A percentile compares a stretch with the other conserved stretches of the same genome.
Conservation (phyloP, 2,113 vertebrate species). For the Menidia beryllina region DNA sequence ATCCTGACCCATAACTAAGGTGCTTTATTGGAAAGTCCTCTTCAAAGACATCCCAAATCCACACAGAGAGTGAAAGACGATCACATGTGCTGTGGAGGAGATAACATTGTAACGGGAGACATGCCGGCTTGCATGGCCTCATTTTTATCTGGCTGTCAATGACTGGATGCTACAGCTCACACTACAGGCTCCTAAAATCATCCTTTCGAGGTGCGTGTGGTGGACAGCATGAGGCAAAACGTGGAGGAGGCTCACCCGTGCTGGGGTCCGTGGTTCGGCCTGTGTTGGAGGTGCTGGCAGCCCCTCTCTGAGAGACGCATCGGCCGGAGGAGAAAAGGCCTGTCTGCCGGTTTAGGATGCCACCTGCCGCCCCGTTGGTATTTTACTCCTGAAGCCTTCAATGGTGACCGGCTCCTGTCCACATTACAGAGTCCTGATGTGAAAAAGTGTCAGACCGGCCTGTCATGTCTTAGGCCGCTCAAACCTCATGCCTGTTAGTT, state of each 20-base stretch:
- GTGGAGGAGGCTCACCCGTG: constrained; percentile 81
- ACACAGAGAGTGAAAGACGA: constrained; percentile 54
- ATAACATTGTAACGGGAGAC: constrained; percentile 70
- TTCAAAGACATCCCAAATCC: constrained; percentile 15
- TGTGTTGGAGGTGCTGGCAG: constrained; percentile 78
- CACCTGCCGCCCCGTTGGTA: constrained; percentile 65
- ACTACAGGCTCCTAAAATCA: not conserved
- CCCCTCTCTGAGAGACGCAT: constrained; percentile 84
- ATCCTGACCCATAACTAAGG: too few relatives aligned
- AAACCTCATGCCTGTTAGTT: constrained; percentile 20
- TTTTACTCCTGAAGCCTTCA: constrained; percentile 56
- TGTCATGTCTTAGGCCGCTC: too few relatives aligned
- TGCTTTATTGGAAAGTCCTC: too few relatives aligned
- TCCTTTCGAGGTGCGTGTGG: not conserved
- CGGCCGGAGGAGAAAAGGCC: constrained; percentile 84
- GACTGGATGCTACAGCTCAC: too few relatives aligned
- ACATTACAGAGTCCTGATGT: not conserved
- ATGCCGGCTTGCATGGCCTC: constrained; percentile 35
- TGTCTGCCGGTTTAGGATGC: constrained; percentile 40
- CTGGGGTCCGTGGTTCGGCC: constrained; percentile 85
- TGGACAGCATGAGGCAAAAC: constrained; percentile 2
- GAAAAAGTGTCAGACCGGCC: not conserved
- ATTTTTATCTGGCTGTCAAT: constrained; percentile 22
- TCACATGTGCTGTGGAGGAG: constrained; percentile 37
- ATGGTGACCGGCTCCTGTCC: constrained; percentile 1